These are phyloP conservation scores for Spicauda simplicius DNA, from an alignment of 2,888 invertebrate genomes.

Conservation along the genomic window DNA sequence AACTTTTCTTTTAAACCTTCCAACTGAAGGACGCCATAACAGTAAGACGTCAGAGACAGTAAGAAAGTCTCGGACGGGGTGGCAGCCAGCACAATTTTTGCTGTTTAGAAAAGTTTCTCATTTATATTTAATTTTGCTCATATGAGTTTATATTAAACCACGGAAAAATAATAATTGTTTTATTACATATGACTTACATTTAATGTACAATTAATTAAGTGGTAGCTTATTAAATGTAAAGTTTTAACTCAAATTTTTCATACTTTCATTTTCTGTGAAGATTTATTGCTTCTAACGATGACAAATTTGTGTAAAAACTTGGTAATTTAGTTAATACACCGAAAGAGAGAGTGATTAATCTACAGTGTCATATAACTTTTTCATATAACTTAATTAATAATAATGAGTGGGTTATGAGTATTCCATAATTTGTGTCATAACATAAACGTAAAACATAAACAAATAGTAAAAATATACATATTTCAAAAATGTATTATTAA, in stretches of 20 bases:
- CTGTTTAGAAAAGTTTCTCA: too few species aligned
- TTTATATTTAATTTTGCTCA: too few species aligned
- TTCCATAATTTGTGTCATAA: neutral
- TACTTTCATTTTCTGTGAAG: neutral
- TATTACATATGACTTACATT: too few species aligned
- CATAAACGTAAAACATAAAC: too few species aligned
- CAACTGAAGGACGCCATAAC: too few species aligned
- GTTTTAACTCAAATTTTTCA: neutral
- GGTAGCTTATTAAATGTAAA: neutral
- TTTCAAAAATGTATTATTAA: too few species aligned
- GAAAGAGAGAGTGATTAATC: constrained; percentile 19
- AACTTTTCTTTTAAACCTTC: too few species aligned
- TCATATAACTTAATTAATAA: neutral
- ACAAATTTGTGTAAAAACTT: constrained; percentile 13
- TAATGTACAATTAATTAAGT: neutral
- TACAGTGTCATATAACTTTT: constrained; percentile 2
- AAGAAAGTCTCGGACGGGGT: too few species aligned
- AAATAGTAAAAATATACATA: too few species aligned
- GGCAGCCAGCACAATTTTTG: too few species aligned
- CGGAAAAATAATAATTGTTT: neutral
- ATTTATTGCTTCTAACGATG: constrained; percentile 4
- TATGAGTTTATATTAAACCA: too few species aligned
- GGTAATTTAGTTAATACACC: constrained; percentile 3
- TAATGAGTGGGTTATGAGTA: neutral
- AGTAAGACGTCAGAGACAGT: too few species aligned